Percentiles rank a stretch among this genome's conserved stretches.
Conservation (phyloP, 2,888 invertebrate genomes). For the Amphimallon solstitiale region DNA sequence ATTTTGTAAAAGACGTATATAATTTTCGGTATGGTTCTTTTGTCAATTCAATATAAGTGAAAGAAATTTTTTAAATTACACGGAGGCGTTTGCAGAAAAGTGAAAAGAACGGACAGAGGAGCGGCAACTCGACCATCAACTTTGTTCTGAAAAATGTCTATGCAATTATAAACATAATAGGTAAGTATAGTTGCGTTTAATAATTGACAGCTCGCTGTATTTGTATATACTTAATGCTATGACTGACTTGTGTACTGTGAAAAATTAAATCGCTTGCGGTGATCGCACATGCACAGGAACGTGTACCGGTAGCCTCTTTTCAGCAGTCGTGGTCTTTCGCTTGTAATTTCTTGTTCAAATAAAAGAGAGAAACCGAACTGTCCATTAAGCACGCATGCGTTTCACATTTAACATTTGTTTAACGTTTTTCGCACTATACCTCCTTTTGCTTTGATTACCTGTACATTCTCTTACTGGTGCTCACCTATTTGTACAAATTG, state of each 20-base stretch:
- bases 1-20: slow-evolving; percentile 19
- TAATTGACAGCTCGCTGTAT: slow-evolving; percentile 4
- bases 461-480: not conserved
- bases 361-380: slow-evolving; percentile 35
- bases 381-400: slow-evolving; percentile 34
- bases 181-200: slow-evolving; percentile 23
- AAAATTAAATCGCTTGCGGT: slow-evolving; percentile 1
- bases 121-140: not conserved
- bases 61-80: slow-evolving; percentile 1
- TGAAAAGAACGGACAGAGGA: not conserved
- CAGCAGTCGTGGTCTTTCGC: slow-evolving; percentile 25
- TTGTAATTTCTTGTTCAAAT: slow-evolving; percentile 35
- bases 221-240: not conserved
- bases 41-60: not conserved
- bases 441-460: slow-evolving; percentile 1
- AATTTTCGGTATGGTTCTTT: slow-evolving; percentile 24
- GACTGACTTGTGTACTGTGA: not conserved
- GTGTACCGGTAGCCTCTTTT: slow-evolving; percentile 32
- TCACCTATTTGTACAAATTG: not conserved
- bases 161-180: slow-evolving; percentile 7
- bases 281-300: slow-evolving; percentile 21
- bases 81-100: slow-evolving; percentile 1
- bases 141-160: slow-evolving; percentile 16
- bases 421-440: slow-evolving; percentile 28
- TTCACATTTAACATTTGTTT: slow-evolving; percentile 18